Evolutionary conservation across 2,888 invertebrate species (phyloP).

Genomic region (Alsophila aescularia): DNA sequence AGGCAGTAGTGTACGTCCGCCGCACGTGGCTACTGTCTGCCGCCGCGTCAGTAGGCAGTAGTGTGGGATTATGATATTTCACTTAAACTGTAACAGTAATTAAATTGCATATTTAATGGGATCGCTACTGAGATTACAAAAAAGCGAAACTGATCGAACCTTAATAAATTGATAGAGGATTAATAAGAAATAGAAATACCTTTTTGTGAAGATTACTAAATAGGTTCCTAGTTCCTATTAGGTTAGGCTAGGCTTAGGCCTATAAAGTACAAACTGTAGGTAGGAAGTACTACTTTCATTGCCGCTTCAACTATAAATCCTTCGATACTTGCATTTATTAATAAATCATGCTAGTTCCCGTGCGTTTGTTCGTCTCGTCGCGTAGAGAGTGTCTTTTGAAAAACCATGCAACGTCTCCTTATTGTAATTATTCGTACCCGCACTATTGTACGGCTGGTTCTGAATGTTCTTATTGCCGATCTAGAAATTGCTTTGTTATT

Average conservation of each 20-base stretch:
- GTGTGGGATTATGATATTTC: background rate
- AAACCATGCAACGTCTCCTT: constrained; percentile 34
- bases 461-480: background rate
- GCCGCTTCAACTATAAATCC: background rate
- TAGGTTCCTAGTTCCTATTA: too few species aligned
- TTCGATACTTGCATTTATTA: background rate
- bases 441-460: too few species aligned
- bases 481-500: constrained; percentile 2
- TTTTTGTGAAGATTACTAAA: too few species aligned
- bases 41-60: background rate
- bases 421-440: constrained; percentile 11
- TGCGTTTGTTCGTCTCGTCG: constrained; percentile 14
- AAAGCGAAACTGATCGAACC: too few species aligned
- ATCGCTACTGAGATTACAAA: too few species aligned
- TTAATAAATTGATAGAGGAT: too few species aligned
- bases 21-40: constrained; percentile 3
- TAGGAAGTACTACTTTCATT: too few species aligned
- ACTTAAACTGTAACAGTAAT: background rate
- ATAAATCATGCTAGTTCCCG: constrained; percentile 8
- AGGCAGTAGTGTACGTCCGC: background rate
- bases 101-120: too few species aligned
- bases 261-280: background rate
- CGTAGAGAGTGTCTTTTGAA: constrained; percentile 32
- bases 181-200: too few species aligned
- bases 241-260: too few species aligned